These are phyloP conservation scores for Apolygus lucorum DNA, from an alignment of 1,140 invertebrate species.

Conservation along the genomic window DNA sequence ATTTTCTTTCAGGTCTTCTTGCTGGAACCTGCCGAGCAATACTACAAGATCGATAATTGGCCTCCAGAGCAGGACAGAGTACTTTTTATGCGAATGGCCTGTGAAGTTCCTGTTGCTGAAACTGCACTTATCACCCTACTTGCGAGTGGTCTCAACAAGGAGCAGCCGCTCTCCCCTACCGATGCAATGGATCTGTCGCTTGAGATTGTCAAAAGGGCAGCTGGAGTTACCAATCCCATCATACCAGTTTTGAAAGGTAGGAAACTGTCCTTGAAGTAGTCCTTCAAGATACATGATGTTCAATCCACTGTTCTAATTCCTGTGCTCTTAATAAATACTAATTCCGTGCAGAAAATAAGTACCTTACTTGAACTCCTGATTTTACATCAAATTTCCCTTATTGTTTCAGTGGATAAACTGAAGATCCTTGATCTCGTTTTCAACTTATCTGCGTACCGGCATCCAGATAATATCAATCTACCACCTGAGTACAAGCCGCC, in stretches of 20 bases:
- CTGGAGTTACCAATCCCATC: constrained; percentile 46
- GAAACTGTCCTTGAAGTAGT: too few relatives aligned
- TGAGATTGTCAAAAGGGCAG: constrained; percentile 73
- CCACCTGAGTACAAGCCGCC: constrained; percentile 79
- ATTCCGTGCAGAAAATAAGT: too few relatives aligned
- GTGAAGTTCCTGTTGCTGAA: constrained; percentile 54
- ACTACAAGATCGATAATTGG: constrained; percentile 90
- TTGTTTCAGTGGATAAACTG: constrained; percentile 62
- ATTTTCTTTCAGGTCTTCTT: constrained; percentile 60
- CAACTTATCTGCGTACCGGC: constrained; percentile 80
- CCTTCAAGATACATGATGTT: too few relatives aligned
- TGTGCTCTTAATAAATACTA: too few relatives aligned
- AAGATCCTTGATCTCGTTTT: constrained; percentile 86
- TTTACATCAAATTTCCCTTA: constrained; percentile 25
- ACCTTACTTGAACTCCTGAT: neutral
- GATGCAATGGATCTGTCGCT: constrained; percentile 81
- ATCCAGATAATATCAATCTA: constrained; percentile 84
- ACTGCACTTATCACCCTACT: constrained; percentile 29
- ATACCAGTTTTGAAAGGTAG: constrained; percentile 47
- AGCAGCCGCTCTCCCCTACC: constrained; percentile 66
- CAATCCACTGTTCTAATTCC: too few relatives aligned
- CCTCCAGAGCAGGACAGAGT: constrained; percentile 77
- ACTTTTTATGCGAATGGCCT: constrained; percentile 67
- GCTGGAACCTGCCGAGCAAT: constrained; percentile 73
- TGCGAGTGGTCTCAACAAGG: constrained; percentile 42